phyloP scores from a whole-genome alignment of 2,888 invertebrate species.

The Cataglyphis livida region DNA sequence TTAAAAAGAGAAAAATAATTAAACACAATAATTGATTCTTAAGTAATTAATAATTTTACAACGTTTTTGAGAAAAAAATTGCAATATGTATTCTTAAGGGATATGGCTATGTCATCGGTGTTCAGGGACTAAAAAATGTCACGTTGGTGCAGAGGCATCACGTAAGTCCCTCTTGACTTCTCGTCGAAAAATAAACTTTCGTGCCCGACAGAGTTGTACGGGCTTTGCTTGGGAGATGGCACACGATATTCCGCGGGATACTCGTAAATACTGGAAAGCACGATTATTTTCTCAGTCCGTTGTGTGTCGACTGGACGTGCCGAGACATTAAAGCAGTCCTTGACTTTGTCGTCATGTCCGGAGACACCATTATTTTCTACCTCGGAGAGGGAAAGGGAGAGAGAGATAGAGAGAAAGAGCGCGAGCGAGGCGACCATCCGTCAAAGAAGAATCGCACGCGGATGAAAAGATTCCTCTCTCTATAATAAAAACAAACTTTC shows the following conservation, averaged over 20 bases:
- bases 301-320: conserved; percentile 72
- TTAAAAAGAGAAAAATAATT: background rate
- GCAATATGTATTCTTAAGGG: background rate
- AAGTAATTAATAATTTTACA: background rate
- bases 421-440: conserved; percentile 64
- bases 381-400: background rate
- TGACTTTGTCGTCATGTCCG: conserved; percentile 60
- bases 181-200: conserved; percentile 70
- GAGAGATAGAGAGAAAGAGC: conserved; percentile 6
- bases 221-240: conserved; percentile 69
- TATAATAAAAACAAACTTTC: conserved; percentile 80
- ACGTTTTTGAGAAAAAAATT: background rate
- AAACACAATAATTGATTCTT: background rate
- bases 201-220: conserved; percentile 53
- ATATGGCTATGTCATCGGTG: background rate
- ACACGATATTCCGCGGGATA: conserved; percentile 66
- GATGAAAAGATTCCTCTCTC: conserved; percentile 62
- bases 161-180: conserved; percentile 62
- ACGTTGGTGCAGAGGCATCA: conserved; percentile 1
- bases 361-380: conserved; percentile 75
- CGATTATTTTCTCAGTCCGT: conserved; percentile 77
- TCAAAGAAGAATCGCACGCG: conserved; percentile 72
- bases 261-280: conserved; percentile 78
- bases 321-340: conserved; percentile 65
- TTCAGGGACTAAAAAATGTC: conserved; percentile 21